A percentile compares a stretch with the other conserved stretches of the same genome.
These are phyloP conservation scores for Aepyceros melampus DNA, from an alignment of 2,113 vertebrate genomes.

Conservation along the genomic window DNA sequence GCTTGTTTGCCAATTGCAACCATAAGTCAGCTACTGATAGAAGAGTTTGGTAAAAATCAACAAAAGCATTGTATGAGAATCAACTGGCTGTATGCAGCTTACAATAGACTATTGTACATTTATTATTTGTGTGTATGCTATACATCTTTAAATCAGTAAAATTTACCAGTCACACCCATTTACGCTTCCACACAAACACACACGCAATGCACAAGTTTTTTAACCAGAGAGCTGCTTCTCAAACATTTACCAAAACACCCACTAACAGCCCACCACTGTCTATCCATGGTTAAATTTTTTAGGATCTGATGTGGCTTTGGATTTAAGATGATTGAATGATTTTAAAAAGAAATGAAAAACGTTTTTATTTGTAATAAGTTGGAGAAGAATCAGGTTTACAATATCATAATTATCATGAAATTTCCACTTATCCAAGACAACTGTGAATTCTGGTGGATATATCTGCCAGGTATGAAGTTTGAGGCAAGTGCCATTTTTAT, in stretches of 20 bases:
- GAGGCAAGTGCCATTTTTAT: conserved; percentile 1
- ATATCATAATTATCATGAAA: conserved; percentile 13
- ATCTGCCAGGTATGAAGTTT: conserved; percentile 29
- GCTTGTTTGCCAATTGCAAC: neutral
- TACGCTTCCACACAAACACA: neutral
- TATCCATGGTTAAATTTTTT: neutral
- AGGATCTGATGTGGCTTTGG: neutral
- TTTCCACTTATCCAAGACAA: neutral
- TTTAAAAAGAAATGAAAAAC: neutral
- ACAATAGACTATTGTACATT: neutral
- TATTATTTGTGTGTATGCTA: neutral
- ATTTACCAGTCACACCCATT: neutral
- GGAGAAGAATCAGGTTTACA: neutral
- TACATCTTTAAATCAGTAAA: neutral
- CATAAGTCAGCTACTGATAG: neutral
- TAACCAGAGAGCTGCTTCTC: neutral
- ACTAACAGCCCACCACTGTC: neutral
- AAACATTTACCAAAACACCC: neutral
- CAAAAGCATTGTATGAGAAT: neutral
- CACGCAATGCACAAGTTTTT: rapidly evolving
- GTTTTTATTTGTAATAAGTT: conserved; percentile 2
- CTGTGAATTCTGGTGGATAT: neutral
- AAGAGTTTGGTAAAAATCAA: neutral
- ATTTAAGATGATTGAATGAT: neutral
- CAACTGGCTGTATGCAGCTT: neutral